Evolutionary conservation across 2,797 vertebrate species (phyloP), one percentile per base, ranked within the genome.

Genomic region (Xiphorhynchus erythropygius): DNA sequence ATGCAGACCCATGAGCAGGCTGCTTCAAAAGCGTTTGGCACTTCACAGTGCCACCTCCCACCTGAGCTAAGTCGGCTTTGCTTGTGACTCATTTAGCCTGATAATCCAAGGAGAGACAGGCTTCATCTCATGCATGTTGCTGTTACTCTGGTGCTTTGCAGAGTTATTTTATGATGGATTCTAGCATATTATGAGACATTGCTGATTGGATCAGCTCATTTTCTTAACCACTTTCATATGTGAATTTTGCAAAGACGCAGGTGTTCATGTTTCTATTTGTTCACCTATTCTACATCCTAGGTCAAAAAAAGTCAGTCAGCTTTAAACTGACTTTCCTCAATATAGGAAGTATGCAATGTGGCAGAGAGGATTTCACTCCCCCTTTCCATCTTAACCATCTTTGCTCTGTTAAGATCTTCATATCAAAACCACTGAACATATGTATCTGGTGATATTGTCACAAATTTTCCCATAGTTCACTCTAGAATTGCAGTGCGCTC

Each of bases 31-130:
- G 57, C 1, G 0, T 62, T 92, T 86, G 53, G 87, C 69, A 94
- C 60, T 78, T 80, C 13, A 5, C 42, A 78, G 71, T 28, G 62
- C 60, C 84, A 69, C 87, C 89, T 96, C 91, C 91, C 83, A 92
- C 92, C 81, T 73, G 59, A 92, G 84, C 42, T 65, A 93, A 55
- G 67, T 73, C 2, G 0, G 70, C 50, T 63, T 30, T 39, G 59
- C 73, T 46, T 65, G 46, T 94, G 90, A 94, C 39, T 94, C 90
- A 93, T 70, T 87, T 50, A 71, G 57, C 53, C 62, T 18, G 57
- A 30, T 85, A 83, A 81, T 78, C 46, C 57, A 73, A 81, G 46
- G 32, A 92, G 24, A 87, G 19, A n/a, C 74, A 89, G 46, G 50
- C 37, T 86, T 82, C 65, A 35, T 62, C 59, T 78, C 80, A 55